Evolutionary conservation across 2,797 vertebrate genomes (phyloP).

Genomic region (Trematomus bernacchii): DNA sequence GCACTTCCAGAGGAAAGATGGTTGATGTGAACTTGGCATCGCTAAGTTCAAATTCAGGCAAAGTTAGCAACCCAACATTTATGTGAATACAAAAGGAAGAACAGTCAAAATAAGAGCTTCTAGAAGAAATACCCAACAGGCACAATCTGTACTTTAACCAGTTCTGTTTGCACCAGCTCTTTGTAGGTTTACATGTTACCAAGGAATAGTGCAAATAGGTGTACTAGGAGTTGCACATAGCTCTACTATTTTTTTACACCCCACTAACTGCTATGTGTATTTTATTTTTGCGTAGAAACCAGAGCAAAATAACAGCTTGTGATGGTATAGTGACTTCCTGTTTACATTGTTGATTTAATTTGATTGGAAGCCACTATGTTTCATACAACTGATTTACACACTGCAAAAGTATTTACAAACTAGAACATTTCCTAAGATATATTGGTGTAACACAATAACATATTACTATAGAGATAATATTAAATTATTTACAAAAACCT

Average conservation of each 20-base stretch:
- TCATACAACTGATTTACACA: not conserved
- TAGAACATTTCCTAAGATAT: not conserved
- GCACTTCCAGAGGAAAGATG: conserved; percentile 54
- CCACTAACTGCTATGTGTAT: not conserved
- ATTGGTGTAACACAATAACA: not conserved
- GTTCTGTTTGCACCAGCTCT: not conserved
- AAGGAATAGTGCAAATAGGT: not conserved
- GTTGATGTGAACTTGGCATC: conserved; percentile 70
- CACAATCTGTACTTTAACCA: conserved; percentile 2
- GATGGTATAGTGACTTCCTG: not conserved
- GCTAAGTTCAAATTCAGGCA: conserved; percentile 46
- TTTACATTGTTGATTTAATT: conserved; percentile 6
- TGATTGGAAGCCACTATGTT: not conserved
- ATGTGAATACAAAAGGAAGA: conserved; percentile 24
- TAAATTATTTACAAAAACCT: conserved; percentile 1
- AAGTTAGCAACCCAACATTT: conserved; percentile 39
- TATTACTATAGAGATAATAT: not conserved
- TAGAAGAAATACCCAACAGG: conserved; percentile 6
- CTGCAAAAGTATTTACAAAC: not conserved
- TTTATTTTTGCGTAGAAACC: not conserved
- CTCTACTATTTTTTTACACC: conserved; percentile 1
- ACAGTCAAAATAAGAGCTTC: not conserved
- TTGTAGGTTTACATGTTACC: not conserved
- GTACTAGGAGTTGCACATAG: not conserved
- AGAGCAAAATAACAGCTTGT: not conserved